Evolutionary conservation across 2,797 vertebrate species (phyloP).

Genomic region (Bovichtus diacanthus): DNA sequence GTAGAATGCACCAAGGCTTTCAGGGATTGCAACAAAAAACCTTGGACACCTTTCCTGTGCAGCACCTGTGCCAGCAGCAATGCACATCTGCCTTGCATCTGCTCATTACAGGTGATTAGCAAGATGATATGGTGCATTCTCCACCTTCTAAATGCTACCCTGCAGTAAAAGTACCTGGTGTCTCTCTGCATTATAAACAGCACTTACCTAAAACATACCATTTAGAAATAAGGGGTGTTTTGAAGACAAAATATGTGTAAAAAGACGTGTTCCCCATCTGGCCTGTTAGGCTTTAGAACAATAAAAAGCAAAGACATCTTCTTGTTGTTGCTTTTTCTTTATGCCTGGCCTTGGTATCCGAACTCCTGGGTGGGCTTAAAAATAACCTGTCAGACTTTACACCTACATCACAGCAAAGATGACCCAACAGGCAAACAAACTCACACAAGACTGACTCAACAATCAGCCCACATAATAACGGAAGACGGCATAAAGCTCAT

Average conservation of each 20-base stretch:
- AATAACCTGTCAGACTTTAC: conserved; percentile 68
- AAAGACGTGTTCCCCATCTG: conserved; percentile 43
- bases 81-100: conserved; percentile 80
- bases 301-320: conserved; percentile 27
- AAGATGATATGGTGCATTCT: conserved; percentile 56
- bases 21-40: conserved; percentile 57
- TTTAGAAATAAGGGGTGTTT: conserved; percentile 28
- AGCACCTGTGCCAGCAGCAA: conserved; percentile 72
- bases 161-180: conserved; percentile 48
- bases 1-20: conserved; percentile 44
- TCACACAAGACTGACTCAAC: conserved; percentile 64
- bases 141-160: conserved; percentile 60
- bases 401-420: conserved; percentile 64
- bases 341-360: conserved; percentile 22
- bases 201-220: conserved; percentile 52
- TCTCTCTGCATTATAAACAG: conserved; percentile 39
- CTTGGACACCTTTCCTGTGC: conserved; percentile 57
- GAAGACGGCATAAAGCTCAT: conserved; percentile 27
- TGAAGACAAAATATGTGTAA: conserved; percentile 32
- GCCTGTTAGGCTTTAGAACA: conserved; percentile 33
- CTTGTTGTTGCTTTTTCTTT: conserved; percentile 22
- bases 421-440: conserved; percentile 64
- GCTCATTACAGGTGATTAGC: conserved; percentile 78
- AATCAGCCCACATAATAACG: conserved; percentile 52
- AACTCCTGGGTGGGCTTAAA: conserved; percentile 50